phyloP scores from a whole-genome alignment of 2,888 invertebrate genomes.

The Morpho achilles region DNA sequence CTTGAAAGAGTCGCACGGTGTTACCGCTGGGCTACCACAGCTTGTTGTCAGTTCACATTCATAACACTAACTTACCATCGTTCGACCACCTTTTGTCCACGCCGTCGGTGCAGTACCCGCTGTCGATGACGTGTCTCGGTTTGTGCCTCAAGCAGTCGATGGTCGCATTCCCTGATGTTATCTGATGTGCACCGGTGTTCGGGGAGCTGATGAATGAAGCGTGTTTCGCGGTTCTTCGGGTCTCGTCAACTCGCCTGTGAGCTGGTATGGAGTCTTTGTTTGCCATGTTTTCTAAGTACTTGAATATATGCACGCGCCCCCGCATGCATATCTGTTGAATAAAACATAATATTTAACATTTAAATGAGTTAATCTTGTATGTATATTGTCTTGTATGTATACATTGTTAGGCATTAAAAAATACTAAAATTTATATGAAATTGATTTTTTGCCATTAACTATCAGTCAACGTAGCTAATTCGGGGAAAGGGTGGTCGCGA shows the following conservation, averaged over 20 bases:
- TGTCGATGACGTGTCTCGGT: constrained; percentile 88
- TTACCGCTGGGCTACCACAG: too few species aligned
- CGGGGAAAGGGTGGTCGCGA: too few species aligned
- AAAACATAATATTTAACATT: too few species aligned
- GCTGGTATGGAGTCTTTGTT: constrained; percentile 80
- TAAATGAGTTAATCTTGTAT: too few species aligned
- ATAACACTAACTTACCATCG: constrained; percentile 75
- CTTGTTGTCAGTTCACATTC: background rate
- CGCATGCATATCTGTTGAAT: constrained; percentile 89
- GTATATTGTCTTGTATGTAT: too few species aligned
- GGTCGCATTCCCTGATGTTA: constrained; percentile 67
- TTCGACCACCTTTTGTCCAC: constrained; percentile 92
- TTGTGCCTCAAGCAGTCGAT: constrained; percentile 72
- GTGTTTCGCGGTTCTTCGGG: constrained; percentile 66
- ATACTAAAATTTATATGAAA: too few species aligned
- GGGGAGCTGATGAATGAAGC: constrained; percentile 60
- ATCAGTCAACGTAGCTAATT: too few species aligned
- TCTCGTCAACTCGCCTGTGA: constrained; percentile 73
- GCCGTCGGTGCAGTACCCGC: constrained; percentile 93
- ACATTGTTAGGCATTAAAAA: too few species aligned
- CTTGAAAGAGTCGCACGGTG: too few species aligned
- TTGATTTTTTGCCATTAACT: too few species aligned
- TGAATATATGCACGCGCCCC: constrained; percentile 96
- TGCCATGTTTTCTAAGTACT: constrained; percentile 94
- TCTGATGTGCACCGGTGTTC: constrained; percentile 51